Base-by-base conservation (phyloP, 1,140 invertebrate species). In the Halotydeus destructor region DNA sequence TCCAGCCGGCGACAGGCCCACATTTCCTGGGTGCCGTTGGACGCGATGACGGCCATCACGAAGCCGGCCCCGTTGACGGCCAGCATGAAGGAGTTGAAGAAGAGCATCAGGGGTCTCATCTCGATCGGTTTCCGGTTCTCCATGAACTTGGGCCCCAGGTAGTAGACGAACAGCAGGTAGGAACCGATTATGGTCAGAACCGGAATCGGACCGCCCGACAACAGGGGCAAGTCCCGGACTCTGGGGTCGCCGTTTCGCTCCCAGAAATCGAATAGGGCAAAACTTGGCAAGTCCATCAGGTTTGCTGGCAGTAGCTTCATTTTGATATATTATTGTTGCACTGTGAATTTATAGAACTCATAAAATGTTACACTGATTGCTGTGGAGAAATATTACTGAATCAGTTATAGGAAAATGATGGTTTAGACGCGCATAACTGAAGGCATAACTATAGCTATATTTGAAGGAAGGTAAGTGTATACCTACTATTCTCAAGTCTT, bases 121-220 rank as follows among this genome's bases (percentile, higher is more conserved):
- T 81, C 69, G 56, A 77, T 76, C 3, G 82, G 75, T 61, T 79
- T 74, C 49, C 80, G 69, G 56, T 82, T 73, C 57, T 78, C 73
- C 83, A 89, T 89, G 40, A 76, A 59, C 52, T 71, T 71, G 32
- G 79, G 80, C 8, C 82, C 81, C 38, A 84, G 55, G 24, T 72
- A 71, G 61, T 72, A 77, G 38, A 79, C 75, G 54, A 80, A 78
- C 54, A 80, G 75, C 35, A 74, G 79, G 61, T 84, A 86, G 49
- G 69, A 74, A 2, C 16, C 9, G 3, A 45, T 2, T 9, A 45
- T 30, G 1, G 25, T 2, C 5, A 21, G 18, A 12, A 45, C 33
- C 14, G 39, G 39, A 28, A 30, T 31, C 11, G 24, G 6, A 14
- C 43, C 43, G 18, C 43, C 43, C 14, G 26, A 19, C 2, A 45